A percentile compares a stretch with the other conserved stretches of the same genome.
Evolutionary conservation across 2,113 vertebrate genomes (phyloP).

Genomic region (Pionites leucogaster): DNA sequence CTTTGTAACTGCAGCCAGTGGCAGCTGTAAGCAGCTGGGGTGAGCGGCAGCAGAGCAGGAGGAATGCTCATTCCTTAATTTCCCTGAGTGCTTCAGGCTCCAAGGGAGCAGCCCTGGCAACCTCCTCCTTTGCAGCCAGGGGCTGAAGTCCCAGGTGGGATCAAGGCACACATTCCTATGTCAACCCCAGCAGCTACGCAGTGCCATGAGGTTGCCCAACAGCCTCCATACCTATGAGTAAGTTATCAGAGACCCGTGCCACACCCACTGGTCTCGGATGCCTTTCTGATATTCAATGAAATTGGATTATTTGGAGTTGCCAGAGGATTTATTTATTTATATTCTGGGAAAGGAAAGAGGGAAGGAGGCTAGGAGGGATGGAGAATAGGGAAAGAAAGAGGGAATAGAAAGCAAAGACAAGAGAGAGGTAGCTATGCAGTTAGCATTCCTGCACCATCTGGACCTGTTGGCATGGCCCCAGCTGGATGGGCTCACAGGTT

Average conservation of each 20-base stretch:
- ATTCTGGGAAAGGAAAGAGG: slow-evolving; percentile 21
- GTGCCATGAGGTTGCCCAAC: background rate
- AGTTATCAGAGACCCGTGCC: background rate
- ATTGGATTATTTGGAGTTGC: background rate
- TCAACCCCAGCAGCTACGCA: background rate
- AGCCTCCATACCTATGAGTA: background rate
- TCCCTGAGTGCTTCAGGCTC: background rate
- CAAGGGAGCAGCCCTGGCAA: background rate
- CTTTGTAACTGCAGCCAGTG: background rate
- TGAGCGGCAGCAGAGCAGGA: background rate
- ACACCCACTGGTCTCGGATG: background rate
- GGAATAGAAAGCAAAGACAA: slow-evolving; percentile 52
- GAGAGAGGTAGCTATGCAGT: slow-evolving; percentile 72
- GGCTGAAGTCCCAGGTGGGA: background rate
- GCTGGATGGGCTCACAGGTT: slow-evolving; percentile 67
- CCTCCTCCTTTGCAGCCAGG: background rate
- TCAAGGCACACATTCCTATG: background rate
- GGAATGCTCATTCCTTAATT: background rate
- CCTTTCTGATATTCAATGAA: background rate
- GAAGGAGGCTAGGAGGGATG: background rate
- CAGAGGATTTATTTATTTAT: slow-evolving; percentile 32
- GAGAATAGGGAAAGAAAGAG: slow-evolving; percentile 25
- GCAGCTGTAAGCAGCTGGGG: slow-evolving; percentile 46
- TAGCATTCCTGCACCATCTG: slow-evolving; percentile 79
- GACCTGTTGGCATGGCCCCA: slow-evolving; percentile 74